These are phyloP conservation scores for Microtus ochrogaster DNA, from an alignment of 2,113 vertebrate species.

Conservation along the genomic window DNA sequence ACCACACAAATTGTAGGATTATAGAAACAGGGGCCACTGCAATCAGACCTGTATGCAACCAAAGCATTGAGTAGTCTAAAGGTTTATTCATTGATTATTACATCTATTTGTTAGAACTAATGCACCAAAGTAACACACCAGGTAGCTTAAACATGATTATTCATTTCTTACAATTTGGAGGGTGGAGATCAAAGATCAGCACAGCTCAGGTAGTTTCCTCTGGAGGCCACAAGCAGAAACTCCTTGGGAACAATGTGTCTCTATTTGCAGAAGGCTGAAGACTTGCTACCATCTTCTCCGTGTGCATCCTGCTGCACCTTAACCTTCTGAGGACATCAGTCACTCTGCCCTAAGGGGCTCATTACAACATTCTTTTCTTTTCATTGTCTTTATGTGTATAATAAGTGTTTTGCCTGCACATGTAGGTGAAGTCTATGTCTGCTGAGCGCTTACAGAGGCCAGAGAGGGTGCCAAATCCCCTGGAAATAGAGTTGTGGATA, in stretches of 20 bases:
- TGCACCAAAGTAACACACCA: neutral
- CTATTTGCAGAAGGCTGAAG: neutral
- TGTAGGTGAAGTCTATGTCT: neutral
- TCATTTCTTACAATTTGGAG: slow-evolving; percentile 10
- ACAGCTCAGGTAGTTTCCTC: neutral
- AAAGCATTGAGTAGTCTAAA: neutral
- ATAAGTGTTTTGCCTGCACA: too few species aligned
- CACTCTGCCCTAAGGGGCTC: neutral
- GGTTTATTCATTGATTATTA: neutral
- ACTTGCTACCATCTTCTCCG: neutral
- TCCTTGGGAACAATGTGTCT: neutral
- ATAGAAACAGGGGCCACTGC: neutral
- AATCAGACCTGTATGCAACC: neutral
- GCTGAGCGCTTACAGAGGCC: neutral
- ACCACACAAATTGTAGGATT: neutral
- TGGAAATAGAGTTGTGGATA: neutral
- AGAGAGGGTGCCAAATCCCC: neutral
- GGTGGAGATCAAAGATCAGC: neutral
- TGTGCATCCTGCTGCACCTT: neutral
- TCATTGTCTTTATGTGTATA: neutral
- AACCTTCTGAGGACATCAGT: neutral
- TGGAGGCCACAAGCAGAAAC: neutral
- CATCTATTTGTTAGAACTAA: neutral
- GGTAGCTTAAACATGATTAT: neutral
- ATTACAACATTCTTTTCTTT: neutral